Percentiles rank a stretch among this genome's conserved stretches.
Evolutionary conservation across 1,140 invertebrate species (phyloP).

Genomic region (Rhagoletis zephyria): DNA sequence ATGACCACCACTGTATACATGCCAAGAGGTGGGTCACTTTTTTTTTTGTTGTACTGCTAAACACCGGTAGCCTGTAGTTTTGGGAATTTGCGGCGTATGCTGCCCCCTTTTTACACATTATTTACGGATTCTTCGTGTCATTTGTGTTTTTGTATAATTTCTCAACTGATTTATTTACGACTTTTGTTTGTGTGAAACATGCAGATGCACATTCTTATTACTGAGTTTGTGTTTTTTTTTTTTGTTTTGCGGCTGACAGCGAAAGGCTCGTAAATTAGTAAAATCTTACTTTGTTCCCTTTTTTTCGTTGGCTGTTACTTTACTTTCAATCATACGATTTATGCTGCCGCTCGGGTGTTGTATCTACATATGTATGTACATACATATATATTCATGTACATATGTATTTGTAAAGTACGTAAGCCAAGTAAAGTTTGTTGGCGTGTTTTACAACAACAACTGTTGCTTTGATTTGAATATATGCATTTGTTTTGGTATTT

Average conservation of each 20-base stretch:
- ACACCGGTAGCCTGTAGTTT: slow-evolving; percentile 36
- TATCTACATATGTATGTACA: no score
- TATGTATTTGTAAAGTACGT: slow-evolving; percentile 25
- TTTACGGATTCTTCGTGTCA: slow-evolving; percentile 11
- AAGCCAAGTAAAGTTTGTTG: neutral
- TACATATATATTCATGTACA: neutral
- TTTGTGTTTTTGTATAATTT: neutral
- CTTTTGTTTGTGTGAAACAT: slow-evolving; percentile 7
- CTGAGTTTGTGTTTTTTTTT: no score
- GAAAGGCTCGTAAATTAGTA: slow-evolving; percentile 51
- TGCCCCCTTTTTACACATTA: slow-evolving; percentile 36
- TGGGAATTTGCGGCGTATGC: slow-evolving; percentile 19
- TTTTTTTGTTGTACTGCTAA: neutral
- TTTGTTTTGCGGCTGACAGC: neutral
- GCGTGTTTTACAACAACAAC: slow-evolving; percentile 41
- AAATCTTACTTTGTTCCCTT: slow-evolving; percentile 38
- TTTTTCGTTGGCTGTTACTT: neutral
- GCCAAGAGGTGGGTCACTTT: neutral
- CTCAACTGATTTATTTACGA: slow-evolving; percentile 39
- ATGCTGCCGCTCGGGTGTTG: neutral
- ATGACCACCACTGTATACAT: neutral
- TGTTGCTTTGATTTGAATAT: neutral
- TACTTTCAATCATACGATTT: slow-evolving; percentile 9
- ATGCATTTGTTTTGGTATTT: neutral
- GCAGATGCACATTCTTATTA: neutral